These are phyloP conservation scores for Nansenia antarctica DNA, from an alignment of 2,113 vertebrate species.

Conservation along the genomic window DNA sequence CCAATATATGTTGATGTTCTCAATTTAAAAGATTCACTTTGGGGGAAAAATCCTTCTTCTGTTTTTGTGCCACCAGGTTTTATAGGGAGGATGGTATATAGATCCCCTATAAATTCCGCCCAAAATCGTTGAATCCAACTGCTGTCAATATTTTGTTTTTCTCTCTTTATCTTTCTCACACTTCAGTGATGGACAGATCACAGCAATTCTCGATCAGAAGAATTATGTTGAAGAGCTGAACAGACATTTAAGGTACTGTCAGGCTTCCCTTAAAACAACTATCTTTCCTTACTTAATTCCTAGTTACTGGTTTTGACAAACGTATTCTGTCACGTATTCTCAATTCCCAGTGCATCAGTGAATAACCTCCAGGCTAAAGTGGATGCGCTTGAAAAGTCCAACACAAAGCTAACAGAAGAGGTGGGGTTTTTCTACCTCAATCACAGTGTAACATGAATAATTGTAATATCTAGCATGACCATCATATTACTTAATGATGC, in stretches of 20 bases:
- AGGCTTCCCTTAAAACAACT: neutral
- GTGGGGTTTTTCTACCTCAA: constrained; percentile 61
- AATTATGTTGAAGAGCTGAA: constrained; percentile 99
- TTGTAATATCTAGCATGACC: neutral
- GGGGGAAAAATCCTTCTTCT: too few species aligned
- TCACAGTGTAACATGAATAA: neutral
- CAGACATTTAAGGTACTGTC: constrained; percentile 91
- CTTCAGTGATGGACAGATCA: constrained; percentile 92
- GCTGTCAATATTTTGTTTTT: too few species aligned
- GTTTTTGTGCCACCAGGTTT: too few species aligned
- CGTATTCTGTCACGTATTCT: constrained; percentile 11
- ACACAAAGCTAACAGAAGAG: constrained; percentile 97
- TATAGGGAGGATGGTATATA: too few species aligned
- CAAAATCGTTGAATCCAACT: too few species aligned
- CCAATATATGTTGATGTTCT: too few species aligned
- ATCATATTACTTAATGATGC: neutral
- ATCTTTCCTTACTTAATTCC: neutral
- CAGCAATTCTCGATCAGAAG: constrained; percentile 98
- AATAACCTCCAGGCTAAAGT: constrained; percentile 98
- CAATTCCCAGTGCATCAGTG: constrained; percentile 88
- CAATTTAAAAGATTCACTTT: too few species aligned
- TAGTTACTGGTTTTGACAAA: neutral
- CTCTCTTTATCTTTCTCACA: neutral
- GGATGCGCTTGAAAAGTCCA: constrained; percentile 96
- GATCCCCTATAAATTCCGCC: too few species aligned